Base-by-base conservation (phyloP, 1,140 invertebrate genomes). In the Nasonia giraulti region DNA sequence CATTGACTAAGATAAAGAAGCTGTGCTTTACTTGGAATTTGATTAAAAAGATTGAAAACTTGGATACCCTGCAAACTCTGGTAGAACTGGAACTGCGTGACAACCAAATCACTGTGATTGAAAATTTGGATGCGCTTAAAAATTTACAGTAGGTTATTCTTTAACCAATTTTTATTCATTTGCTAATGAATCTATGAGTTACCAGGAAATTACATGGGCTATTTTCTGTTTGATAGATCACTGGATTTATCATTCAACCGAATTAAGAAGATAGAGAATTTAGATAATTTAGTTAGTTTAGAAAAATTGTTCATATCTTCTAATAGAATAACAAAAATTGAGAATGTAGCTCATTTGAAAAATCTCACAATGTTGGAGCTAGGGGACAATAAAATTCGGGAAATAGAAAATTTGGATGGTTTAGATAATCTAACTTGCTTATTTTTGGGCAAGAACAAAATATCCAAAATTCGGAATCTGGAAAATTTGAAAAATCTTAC, bases 231-330 rank as follows among this genome's bases (percentile, higher is more conserved):
- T n/a, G 17, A 62, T 92, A 98, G 97, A 90, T 94, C 96, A 83
- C 93, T 99, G 78, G 99, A 99, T 93, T 91, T 99, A 68, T 99
- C 98, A n/a, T 99, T 99, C 91, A 99, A 99, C 93, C 96, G 98
- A 78, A 96, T 99, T 14, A 96, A 95, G 88, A 96, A 97, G 92
- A 98, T 99, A 85, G 95, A 97, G 91, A 98, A 97, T 85, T 90
- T 99, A 69, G 95, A 96, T 2, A 95, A 95, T 68, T 93, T 99
- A 86, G 89, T 91, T 0, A 98, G 98, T 83, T 93, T 99, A 86
- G 94, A 96, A 87, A 99, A 98, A 89, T 91, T 99, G 0, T 99
- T 95, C 93, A 92, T 99, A 27, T 97, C 98, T 77, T 97, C 98
- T 14, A 99, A 99, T 92, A 98, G 96, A 93, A 98, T 99, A 37